A percentile compares a stretch with the other conserved stretches of the same genome.
These are phyloP conservation scores for Marmota monax DNA, from an alignment of 2,113 vertebrate species.

Conservation along the genomic window DNA sequence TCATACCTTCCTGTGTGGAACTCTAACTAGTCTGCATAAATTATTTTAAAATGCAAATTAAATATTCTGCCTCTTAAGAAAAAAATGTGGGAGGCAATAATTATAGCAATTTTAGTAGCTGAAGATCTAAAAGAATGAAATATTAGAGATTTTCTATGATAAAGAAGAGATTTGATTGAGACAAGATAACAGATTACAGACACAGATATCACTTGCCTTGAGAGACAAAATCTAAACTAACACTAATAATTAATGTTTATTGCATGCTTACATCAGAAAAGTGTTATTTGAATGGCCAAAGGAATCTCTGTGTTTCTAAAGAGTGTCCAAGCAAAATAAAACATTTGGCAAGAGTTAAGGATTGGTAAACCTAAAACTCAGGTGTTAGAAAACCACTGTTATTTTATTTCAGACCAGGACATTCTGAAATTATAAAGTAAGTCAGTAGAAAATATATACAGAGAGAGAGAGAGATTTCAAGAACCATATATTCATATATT, in stretches of 20 bases:
- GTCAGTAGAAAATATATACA: background rate
- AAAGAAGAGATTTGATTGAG: background rate
- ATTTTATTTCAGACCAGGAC: background rate
- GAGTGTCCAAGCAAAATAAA: background rate
- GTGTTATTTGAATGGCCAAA: background rate
- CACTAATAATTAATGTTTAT: background rate
- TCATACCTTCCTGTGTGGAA: conserved; percentile 27
- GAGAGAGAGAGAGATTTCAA: background rate
- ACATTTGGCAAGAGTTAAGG: conserved; percentile 22
- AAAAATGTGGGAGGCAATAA: conserved; percentile 65
- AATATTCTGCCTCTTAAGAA: conserved; percentile 57
- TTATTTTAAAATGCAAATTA: conserved; percentile 77
- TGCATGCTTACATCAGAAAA: background rate
- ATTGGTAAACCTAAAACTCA: background rate
- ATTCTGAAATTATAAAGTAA: conserved; percentile 7
- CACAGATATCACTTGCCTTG: background rate
- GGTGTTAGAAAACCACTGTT: conserved; percentile 41
- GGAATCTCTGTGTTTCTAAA: background rate
- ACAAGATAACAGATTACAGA: conserved; percentile 3
- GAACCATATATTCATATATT: background rate
- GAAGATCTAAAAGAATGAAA: conserved; percentile 52
- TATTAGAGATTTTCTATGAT: conserved; percentile 15
- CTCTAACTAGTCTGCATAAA: conserved; percentile 59
- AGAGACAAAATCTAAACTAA: conserved; percentile 24
- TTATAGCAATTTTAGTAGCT: conserved; percentile 47